These are phyloP conservation scores for Amiota mariae DNA, from an alignment of 2,888 invertebrate genomes.

Conservation along the genomic window DNA sequence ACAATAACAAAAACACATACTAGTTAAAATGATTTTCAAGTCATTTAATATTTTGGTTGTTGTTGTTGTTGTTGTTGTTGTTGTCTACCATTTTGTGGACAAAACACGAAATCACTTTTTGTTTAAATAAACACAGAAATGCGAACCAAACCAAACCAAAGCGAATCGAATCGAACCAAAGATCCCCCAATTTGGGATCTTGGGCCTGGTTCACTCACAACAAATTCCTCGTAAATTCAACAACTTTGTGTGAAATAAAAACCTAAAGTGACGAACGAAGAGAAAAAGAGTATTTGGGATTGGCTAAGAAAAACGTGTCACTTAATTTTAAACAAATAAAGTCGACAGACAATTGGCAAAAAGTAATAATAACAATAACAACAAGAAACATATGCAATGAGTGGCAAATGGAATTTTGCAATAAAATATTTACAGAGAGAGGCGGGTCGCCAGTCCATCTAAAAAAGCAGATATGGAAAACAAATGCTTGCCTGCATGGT, in stretches of 20 bases:
- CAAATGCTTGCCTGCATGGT: constrained; percentile 35
- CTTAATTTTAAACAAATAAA: too few species aligned
- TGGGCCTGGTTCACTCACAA: background rate
- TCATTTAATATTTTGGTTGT: constrained; percentile 13
- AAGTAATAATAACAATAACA: too few species aligned
- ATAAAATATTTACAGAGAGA: constrained; percentile 56
- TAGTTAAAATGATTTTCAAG: constrained; percentile 25
- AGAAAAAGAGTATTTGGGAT: background rate
- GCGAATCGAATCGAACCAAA: background rate
- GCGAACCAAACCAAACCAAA: background rate
- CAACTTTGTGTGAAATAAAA: constrained; percentile 28
- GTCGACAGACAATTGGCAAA: too few species aligned
- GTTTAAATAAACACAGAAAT: constrained; percentile 25
- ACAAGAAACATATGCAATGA: too few species aligned
- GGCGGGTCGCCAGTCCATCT: background rate
- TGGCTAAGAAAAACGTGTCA: too few species aligned
- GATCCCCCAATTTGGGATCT: background rate
- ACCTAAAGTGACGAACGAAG: constrained; percentile 50
- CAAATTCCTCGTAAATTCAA: constrained; percentile 17
- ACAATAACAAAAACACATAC: constrained; percentile 13
- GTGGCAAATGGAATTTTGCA: constrained; percentile 51
- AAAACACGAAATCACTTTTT: constrained; percentile 45
- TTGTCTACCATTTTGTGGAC: constrained; percentile 37
- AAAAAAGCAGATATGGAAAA: constrained; percentile 28
- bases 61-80: constrained; percentile 11